Percentiles rank a stretch among this genome's conserved stretches.
Evolutionary conservation across 2,797 vertebrate genomes (phyloP).

Genomic region (Bovichtus diacanthus): DNA sequence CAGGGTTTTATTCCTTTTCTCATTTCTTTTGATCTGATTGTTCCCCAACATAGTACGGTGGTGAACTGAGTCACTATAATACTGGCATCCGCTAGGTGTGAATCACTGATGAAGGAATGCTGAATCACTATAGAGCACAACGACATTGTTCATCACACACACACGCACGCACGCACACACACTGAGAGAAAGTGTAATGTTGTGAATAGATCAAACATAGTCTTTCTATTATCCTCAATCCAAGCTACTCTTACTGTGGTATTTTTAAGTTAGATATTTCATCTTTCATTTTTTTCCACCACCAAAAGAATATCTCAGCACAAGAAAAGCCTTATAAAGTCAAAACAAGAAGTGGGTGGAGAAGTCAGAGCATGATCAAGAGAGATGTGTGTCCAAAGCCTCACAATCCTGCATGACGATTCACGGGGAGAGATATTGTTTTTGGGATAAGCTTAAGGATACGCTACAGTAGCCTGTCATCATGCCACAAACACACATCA

Average conservation of each 20-base stretch:
- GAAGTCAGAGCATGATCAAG: constrained; percentile 16
- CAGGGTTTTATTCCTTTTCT: constrained; percentile 28
- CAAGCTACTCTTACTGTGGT: constrained; percentile 17
- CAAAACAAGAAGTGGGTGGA: constrained; percentile 38
- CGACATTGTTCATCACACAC: not conserved
- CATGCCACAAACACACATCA: constrained; percentile 19
- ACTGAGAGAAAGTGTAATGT: not conserved
- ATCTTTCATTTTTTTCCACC: not conserved
- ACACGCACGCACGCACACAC: not conserved
- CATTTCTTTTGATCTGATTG: constrained; percentile 11
- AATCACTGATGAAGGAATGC: constrained; percentile 40
- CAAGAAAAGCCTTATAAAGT: constrained; percentile 25
- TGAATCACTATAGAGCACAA: constrained; percentile 18
- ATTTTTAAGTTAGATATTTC: constrained; percentile 27
- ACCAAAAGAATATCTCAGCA: constrained; percentile 5
- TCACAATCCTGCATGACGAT: constrained; percentile 23
- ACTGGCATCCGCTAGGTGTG: constrained; percentile 9
- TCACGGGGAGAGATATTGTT: constrained; percentile 41
- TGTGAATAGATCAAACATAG: constrained; percentile 3
- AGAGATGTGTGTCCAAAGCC: constrained; percentile 37
- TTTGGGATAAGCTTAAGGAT: constrained; percentile 50
- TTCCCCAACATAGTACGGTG: constrained; percentile 15
- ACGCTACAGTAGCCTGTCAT: constrained; percentile 39
- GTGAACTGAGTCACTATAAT: constrained; percentile 40
- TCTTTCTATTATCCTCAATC: constrained; percentile 38